A percentile compares a stretch with the other conserved stretches of the same genome.
phyloP scores from a whole-genome alignment of 2,113 vertebrate genomes.

The Phyllostomus discolor region DNA sequence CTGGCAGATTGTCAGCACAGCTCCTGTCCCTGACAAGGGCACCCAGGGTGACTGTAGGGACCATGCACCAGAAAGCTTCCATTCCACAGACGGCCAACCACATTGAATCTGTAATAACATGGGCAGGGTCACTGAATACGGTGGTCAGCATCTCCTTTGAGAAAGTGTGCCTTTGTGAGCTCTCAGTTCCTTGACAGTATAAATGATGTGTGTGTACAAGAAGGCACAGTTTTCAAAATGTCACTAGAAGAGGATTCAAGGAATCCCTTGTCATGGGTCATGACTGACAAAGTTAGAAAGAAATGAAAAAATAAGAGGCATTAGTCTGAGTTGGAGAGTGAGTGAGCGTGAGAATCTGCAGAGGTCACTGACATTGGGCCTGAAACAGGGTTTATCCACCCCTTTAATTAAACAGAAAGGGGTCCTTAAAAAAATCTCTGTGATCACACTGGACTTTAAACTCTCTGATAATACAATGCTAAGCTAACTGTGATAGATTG shows the following conservation, averaged over 20 bases:
- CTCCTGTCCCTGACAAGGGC: fast-evolving
- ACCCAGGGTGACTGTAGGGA: background rate
- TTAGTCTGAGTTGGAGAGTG: background rate
- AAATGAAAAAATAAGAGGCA: background rate
- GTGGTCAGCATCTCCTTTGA: background rate
- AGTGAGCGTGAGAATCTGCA: background rate
- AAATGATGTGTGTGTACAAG: background rate
- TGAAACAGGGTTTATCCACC: background rate
- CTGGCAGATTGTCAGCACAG: background rate
- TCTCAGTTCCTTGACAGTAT: background rate
- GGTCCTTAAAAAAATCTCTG: background rate
- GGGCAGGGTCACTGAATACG: background rate
- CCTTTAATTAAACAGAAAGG: background rate
- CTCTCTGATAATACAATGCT: background rate
- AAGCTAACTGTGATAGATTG: background rate
- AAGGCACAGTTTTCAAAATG: background rate
- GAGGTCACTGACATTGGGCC: background rate
- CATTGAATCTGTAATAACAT: background rate
- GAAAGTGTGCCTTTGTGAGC: background rate
- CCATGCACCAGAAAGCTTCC: background rate
- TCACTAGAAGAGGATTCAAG: background rate
- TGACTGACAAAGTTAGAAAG: background rate
- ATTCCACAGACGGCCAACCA: background rate
- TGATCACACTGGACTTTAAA: background rate
- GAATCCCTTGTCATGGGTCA: background rate